Conservation (phyloP, 1,140 invertebrate species). For the Scaptodrosophila lebanonensis region DNA sequence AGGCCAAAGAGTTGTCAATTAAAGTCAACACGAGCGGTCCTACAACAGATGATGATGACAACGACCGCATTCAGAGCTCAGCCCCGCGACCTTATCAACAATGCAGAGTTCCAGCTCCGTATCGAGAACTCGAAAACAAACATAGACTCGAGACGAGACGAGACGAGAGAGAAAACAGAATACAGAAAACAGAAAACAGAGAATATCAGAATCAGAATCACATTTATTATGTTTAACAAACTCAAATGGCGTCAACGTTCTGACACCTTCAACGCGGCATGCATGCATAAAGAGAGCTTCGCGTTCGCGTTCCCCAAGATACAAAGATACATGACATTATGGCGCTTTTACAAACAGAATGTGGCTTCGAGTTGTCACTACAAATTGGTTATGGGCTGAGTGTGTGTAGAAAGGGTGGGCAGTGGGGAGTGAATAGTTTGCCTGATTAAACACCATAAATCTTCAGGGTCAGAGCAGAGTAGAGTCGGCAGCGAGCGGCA, state of each 20-base stretch:
- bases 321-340: constrained; percentile 38
- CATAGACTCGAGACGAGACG: background rate
- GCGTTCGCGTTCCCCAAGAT: constrained; percentile 26
- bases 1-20: constrained; percentile 58
- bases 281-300: constrained; percentile 3
- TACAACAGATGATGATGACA: constrained; percentile 23
- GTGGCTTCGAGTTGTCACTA: constrained; percentile 67
- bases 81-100: background rate
- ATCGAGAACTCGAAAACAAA: background rate
- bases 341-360: constrained; percentile 42
- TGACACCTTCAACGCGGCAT: constrained; percentile 57
- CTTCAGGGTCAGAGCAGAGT: constrained; percentile 52
- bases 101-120: background rate
- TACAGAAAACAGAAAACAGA: constrained; percentile 43
- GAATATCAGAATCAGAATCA: constrained; percentile 17
- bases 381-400: constrained; percentile 53
- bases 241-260: constrained; percentile 64
- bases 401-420: constrained; percentile 4
- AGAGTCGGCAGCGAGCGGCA: no score
- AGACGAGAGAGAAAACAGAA: constrained; percentile 12
- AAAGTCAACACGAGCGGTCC: constrained; percentile 54
- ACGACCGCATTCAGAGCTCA: constrained; percentile 8
- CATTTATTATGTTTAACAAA: constrained; percentile 74
- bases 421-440: constrained; percentile 34
- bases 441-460: constrained; percentile 65